These are phyloP conservation scores for Colletes gigas DNA, from an alignment of 1,140 invertebrate genomes.

Conservation along the genomic window DNA sequence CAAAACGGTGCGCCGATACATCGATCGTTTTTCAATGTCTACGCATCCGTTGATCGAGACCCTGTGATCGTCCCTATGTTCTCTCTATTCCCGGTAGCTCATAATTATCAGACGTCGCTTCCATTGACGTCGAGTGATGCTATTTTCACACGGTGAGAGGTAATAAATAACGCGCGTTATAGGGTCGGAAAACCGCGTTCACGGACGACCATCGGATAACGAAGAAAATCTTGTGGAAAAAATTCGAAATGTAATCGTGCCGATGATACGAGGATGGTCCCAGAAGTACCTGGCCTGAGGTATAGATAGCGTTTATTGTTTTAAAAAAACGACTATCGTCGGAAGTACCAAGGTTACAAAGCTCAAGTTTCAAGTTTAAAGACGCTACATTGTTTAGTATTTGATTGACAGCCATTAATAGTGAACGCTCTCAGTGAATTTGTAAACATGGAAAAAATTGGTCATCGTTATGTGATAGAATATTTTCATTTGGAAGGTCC, in stretches of 20 bases:
- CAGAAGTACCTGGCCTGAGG: too few species aligned
- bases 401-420: too few species aligned
- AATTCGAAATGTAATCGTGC: constrained; percentile 49
- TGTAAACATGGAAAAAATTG: too few species aligned
- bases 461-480: too few species aligned
- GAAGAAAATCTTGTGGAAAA: constrained; percentile 14
- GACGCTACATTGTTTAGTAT: too few species aligned
- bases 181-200: constrained; percentile 36
- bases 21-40: too few species aligned
- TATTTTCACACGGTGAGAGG: constrained; percentile 31
- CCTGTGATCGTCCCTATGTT: constrained; percentile 1
- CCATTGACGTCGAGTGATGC: constrained; percentile 37
- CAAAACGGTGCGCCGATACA: background rate
- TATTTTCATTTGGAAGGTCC: too few species aligned
- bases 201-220: constrained; percentile 42
- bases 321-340: too few species aligned
- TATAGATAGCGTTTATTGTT: too few species aligned
- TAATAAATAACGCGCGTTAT: constrained; percentile 60
- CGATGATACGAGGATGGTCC: constrained; percentile 18
- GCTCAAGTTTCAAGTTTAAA: too few species aligned
- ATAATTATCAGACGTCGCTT: constrained; percentile 46
- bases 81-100: background rate
- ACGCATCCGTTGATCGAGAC: background rate
- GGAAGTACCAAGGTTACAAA: too few species aligned
- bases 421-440: too few species aligned